Base-by-base conservation (phyloP, 2,797 vertebrate genomes). In the Halcyon smyrnensis region DNA sequence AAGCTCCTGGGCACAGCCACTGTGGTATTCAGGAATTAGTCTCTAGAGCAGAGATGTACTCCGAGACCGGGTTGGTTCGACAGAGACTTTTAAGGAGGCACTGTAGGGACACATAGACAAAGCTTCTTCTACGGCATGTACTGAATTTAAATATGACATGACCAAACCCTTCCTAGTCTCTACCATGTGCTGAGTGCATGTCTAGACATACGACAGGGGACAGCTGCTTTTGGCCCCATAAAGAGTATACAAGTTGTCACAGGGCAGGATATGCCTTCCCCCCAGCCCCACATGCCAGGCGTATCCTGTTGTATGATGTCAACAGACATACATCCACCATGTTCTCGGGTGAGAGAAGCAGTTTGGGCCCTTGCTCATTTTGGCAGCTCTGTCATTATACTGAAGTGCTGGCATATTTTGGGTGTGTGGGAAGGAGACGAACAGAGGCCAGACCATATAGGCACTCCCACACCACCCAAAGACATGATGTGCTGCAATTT, bases 231-330 rank as follows among this genome's bases (percentile, higher is more conserved):
- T 81, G 51, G 39, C 17, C n/a, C 34, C 24, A 32, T 5, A 34
- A 4, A n/a, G 15, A 14, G 36, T n/a, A 39, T 6, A 3, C 21
- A 11, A n/a, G 21, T 7, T 30, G 5, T 36, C 19, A 36, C 14
- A 18, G 9, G 19, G 23, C 25, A 45, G 17, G 11, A 2, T 14
- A 28, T 20, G 32, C 25, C 25, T 13, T 5, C 34, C 2, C 13
- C 13, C 2, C 6, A 4, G 6, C 4, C 8, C 28, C 19, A 0
- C 41, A 70, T 2, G 2, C 3, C 43, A 83, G 53, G 45, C 19
- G 27, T 56, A 57, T 0, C 0, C 24, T 82, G 57, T 7, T 57
- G 36, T 32, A 5, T 23, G 13, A 27, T 16, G 25, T 16, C 45
- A 64, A 48, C 69, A 56, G 48, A 43, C 27, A 54, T 25, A 28